Percentiles rank a stretch among this genome's conserved stretches.
phyloP scores from a whole-genome alignment of 2,113 vertebrate genomes.

The Vicugna pacos region DNA sequence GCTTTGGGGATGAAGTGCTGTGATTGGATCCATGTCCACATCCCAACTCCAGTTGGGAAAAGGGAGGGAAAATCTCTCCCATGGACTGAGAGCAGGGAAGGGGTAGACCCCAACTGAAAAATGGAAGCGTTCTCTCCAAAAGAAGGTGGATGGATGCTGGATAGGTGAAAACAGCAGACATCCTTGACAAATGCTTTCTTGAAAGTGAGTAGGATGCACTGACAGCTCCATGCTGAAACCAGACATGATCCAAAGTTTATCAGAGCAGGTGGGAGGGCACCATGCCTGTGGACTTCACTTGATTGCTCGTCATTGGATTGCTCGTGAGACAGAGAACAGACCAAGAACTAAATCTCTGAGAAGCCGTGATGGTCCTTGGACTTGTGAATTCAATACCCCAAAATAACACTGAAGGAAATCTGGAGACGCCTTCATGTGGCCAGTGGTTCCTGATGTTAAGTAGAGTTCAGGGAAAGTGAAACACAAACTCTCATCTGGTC shows the following conservation, averaged over 20 bases:
- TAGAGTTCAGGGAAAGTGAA: not conserved
- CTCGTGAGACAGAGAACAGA: not conserved
- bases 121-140: not conserved
- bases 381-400: not conserved
- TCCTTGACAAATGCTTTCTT: not conserved
- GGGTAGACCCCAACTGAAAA: not conserved
- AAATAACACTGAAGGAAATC: not conserved
- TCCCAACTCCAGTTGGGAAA: not conserved
- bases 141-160: not conserved
- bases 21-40: not conserved
- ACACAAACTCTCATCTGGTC: no score
- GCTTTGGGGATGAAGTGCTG: not conserved
- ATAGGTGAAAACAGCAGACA: not conserved
- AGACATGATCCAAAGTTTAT: not conserved
- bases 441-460: not conserved
- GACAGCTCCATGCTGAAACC: not conserved
- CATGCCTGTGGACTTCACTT: accelerated
- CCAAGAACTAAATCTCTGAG: not conserved
- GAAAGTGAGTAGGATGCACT: not conserved
- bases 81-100: not conserved
- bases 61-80: not conserved
- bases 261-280: not conserved
- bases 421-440: not conserved
- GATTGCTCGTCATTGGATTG: not conserved
- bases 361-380: not conserved